Evolutionary conservation across 2,113 vertebrate genomes (phyloP), one percentile per base, ranked within the genome.

Genomic region (Tichodroma muraria): DNA sequence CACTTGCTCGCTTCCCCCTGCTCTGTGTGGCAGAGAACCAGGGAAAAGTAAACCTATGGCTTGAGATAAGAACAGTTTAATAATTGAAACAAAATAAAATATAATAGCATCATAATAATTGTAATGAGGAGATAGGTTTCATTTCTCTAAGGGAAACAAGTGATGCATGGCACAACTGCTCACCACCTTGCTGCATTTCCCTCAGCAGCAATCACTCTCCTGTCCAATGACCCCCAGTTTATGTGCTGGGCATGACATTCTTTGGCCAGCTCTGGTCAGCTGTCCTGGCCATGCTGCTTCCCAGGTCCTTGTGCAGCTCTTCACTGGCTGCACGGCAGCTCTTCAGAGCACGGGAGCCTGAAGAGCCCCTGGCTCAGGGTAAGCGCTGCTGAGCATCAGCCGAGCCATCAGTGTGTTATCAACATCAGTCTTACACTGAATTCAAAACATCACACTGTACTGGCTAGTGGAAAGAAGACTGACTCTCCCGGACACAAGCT

Each of bases 231-330:
- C 27, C 10, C 9, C 14, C 30, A 13, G 47, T 68, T 54, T 54
- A 22, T 19, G 5, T 35, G 8, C 33, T 35, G 47, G 11, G 1
- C 11, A 22, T 47, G 54, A 27, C 0, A 1, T 35, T 54, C 24
- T 75, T 21, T 47, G 61, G 24, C 20, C n/a, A 47, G 21, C 47
- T 68, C 0, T 0, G 11, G 30, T 35, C 30, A 76, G 14, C 30
- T 80, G 50, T 57, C 31, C 54, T 69, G 54, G 47, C 54, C 25
- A 9, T 42, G 16, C 15, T 40, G 9, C n/a, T 24, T 53, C 30
- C 21, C 47, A 40, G 16, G 4, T 76, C 49, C 40, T 75, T 15
- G 14, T 61, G 53, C 38, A 68, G 47, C 30, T 82, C 40, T 63
- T 76, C 47, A 42, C 24, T 82, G 79, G 30, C 40, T n/a, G n/a